Conservation (phyloP, 2,113 vertebrate genomes). For the Petroica traversi region DNA sequence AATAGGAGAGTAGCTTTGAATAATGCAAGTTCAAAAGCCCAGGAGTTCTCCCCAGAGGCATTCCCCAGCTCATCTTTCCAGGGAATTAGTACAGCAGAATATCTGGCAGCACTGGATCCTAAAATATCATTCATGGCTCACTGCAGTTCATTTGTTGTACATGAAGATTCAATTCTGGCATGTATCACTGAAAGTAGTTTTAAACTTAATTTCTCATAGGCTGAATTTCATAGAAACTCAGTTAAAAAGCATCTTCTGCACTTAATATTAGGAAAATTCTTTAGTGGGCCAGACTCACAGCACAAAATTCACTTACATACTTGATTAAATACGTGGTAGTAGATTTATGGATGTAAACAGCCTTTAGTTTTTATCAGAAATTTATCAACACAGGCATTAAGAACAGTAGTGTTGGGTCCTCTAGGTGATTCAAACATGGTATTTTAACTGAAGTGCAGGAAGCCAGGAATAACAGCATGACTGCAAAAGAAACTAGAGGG, state of each 20-base stretch:
- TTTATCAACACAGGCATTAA: background rate
- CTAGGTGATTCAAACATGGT: background rate
- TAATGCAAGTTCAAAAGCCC: background rate
- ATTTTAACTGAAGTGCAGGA: background rate
- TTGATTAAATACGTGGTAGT: background rate
- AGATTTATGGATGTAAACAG: background rate
- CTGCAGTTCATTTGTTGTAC: background rate
- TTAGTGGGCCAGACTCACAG: background rate
- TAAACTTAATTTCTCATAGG: background rate
- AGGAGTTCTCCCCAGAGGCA: background rate
- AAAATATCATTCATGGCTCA: slow-evolving; percentile 16
- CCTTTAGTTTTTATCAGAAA: slow-evolving; percentile 6
- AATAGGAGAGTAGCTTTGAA: background rate
- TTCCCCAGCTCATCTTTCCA: background rate
- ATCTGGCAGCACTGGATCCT: background rate
- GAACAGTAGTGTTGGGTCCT: background rate
- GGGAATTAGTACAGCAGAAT: background rate
- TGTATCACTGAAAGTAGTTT: background rate
- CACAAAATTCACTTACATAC: background rate
- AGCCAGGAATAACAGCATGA: background rate
- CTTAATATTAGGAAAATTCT: background rate
- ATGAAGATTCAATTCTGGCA: background rate
- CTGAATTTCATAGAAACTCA: background rate
- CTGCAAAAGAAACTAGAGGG: background rate
- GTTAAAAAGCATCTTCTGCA: background rate